phyloP scores from a whole-genome alignment of 92 coral and sea anemone species.

The Parazoanthus darwini region DNA sequence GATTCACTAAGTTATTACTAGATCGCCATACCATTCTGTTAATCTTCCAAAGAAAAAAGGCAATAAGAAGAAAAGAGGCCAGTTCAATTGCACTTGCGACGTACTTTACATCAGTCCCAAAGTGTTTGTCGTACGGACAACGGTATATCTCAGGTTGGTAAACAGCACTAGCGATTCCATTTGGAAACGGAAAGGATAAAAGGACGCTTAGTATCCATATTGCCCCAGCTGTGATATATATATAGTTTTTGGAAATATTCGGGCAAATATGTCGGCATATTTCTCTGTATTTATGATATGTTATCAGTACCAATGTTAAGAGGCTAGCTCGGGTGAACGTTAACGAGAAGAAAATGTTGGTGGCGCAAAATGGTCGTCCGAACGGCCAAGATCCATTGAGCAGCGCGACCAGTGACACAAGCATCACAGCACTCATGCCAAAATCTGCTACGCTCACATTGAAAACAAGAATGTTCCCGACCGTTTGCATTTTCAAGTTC shows the following conservation, averaged over 20 bases:
- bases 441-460: slow-evolving; percentile 37
- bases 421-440: slow-evolving; percentile 26
- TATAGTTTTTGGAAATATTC: neutral
- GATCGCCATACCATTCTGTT: neutral
- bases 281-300: slow-evolving; percentile 12
- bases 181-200: neutral
- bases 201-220: neutral
- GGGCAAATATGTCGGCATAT: slow-evolving; percentile 10
- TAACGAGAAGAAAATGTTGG: neutral
- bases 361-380: neutral
- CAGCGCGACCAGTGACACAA: neutral
- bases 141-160: slow-evolving; percentile 2
- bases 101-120: neutral
- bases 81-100: slow-evolving; percentile 13
- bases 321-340: neutral
- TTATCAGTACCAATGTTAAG: neutral
- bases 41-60: slow-evolving; percentile 25
- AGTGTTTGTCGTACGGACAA: neutral
- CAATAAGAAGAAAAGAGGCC: slow-evolving; percentile 14
- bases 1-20: neutral
- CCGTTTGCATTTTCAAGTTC: slow-evolving; percentile 22
- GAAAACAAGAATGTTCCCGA: slow-evolving; percentile 22
- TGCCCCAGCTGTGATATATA: neutral
- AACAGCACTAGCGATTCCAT: neutral
- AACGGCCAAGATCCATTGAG: slow-evolving; percentile 24